Evolutionary conservation across 2,888 invertebrate species (phyloP).

Genomic region (Pterobdella sp.): DNA sequence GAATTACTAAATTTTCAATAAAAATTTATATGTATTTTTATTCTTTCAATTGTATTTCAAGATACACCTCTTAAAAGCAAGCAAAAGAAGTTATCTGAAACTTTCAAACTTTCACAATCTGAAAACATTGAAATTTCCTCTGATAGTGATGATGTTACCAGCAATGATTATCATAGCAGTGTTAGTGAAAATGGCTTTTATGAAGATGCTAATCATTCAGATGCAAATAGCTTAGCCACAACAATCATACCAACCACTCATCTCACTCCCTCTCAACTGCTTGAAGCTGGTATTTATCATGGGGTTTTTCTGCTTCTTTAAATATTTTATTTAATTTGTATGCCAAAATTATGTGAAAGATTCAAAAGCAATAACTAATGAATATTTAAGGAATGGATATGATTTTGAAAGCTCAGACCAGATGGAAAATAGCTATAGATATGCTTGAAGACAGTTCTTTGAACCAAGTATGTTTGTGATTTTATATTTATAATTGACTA

Average conservation of each 20-base stretch:
- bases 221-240: neutral
- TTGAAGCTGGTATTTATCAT: neutral
- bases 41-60: too few relatives aligned
- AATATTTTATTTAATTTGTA: neutral
- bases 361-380: neutral
- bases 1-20: too few relatives aligned
- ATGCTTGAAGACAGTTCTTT: slow-evolving; percentile 39
- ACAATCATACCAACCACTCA: neutral
- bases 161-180: neutral
- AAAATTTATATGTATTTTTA: too few relatives aligned
- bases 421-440: slow-evolving; percentile 82
- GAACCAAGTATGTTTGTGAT: too few relatives aligned
- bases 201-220: neutral
- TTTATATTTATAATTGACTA: too few relatives aligned
- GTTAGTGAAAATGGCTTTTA: neutral
- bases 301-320: neutral
- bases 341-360: neutral
- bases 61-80: too few relatives aligned
- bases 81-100: too few relatives aligned
- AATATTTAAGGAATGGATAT: slow-evolving; percentile 29
- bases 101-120: too few relatives aligned
- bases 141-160: neutral
- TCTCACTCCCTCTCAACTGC: neutral
- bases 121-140: too few relatives aligned
- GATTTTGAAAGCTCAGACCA: slow-evolving; percentile 26